Evolutionary conservation across 2,888 invertebrate genomes (phyloP).

Genomic region (Perizoma affinitatum): DNA sequence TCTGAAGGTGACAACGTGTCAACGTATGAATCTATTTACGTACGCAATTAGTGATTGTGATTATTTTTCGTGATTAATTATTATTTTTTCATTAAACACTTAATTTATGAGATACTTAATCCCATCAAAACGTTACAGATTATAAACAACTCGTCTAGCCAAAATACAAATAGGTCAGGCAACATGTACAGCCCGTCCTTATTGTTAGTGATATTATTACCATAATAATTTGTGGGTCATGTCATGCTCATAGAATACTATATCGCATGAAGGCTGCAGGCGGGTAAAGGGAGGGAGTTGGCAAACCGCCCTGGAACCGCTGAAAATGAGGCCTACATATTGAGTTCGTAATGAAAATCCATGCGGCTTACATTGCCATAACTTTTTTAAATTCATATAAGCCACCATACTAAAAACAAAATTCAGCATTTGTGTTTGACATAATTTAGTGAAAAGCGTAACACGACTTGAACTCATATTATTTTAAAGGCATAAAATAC

Average conservation of each 20-base stretch:
- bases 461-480: no score
- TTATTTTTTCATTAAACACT: conserved; percentile 1
- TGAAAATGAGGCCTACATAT: conserved; percentile 21
- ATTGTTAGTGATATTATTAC: conserved; percentile 42
- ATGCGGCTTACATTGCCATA: no score
- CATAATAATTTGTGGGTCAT: conserved; percentile 54
- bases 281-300: conserved; percentile 37
- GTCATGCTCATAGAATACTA: conserved; percentile 45
- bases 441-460: no score
- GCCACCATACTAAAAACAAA: no score
- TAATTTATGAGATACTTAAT: not conserved
- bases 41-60: not conserved
- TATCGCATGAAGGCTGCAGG: conserved; percentile 43
- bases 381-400: no score
- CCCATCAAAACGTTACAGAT: not conserved
- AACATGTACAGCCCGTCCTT: conserved; percentile 28
- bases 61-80: conserved; percentile 2
- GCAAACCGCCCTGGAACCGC: conserved; percentile 22
- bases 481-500: no score
- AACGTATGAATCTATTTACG: not conserved
- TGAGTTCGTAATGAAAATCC: conserved; percentile 17
- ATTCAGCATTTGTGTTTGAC: no score
- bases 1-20: conserved; percentile 8
- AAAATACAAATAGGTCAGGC: conserved; percentile 29
- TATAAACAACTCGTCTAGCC: not conserved